Evolutionary conservation across 1,140 invertebrate species (phyloP), one percentile per base, ranked within the genome.

Genomic region (Venturia canescens): DNA sequence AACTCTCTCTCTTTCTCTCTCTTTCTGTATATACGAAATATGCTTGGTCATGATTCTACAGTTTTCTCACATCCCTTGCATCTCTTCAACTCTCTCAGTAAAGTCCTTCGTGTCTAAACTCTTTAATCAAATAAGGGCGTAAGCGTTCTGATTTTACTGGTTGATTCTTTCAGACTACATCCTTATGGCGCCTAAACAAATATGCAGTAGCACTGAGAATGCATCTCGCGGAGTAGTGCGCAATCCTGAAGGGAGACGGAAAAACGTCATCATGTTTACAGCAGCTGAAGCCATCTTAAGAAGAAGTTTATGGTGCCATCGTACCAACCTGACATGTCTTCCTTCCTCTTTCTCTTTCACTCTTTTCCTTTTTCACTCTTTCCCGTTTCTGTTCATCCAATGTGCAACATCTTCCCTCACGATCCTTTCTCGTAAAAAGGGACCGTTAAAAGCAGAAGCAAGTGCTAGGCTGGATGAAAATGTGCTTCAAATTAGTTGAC

Each of bases 341-440:
- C 16, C 71, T 31, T 23, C 21, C 57, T 63, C 1, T 26, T 21
- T 23, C 57, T 63, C n/a, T 27, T 60, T 34, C 34, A 34, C 34
- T 34, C 48, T 53, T 15, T 53, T 11, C 23, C 57, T 63, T 5
- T 26, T 21, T 63, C 57, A 23, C n/a, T 27, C 60, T n/a, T n/a
- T n/a, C n/a, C n/a, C 48, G 2, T 53, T 53, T 53, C 48, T n/a
- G 78, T 66, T 67, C 63, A 78, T 50, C 72, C 38, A 80, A 44
- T 71, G 83, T 85, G 85, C 87, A 86, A 88, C 84, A 80, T 83
- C 11, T 50, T 78, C 75, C 80, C 84, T 88, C 84, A 87, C 83
- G 79, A 82, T 78, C 81, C 80, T 76, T 80, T 81, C 71, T 86
- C 87, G 84, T 89, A 88, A 89, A 88, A 86, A 79, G 50, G 50